Percentiles rank a stretch among this genome's conserved stretches.
Conservation (phyloP, 2,113 vertebrate genomes). For the Hypocryptadius cinnamomeus region DNA sequence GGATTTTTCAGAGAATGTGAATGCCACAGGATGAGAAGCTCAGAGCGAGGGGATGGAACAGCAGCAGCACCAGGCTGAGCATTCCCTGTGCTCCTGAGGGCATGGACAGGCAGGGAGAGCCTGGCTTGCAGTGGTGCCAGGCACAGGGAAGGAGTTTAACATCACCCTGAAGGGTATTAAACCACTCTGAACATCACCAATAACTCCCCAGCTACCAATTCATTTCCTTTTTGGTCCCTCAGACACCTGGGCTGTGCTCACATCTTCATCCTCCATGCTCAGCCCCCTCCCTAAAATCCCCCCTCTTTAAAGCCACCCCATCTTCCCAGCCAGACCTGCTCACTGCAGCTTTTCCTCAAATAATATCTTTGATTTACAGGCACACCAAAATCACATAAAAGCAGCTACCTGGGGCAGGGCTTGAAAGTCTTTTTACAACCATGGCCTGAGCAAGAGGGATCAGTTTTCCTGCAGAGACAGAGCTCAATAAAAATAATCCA, state of each 20-base stretch:
- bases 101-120: not conserved
- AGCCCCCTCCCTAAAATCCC: not conserved
- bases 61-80: not conserved
- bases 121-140: fast-evolving
- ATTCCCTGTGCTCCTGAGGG: fast-evolving
- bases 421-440: not conserved
- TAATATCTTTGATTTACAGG: constrained; percentile 5
- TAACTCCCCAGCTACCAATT: not conserved
- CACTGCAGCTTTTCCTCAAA: not conserved
- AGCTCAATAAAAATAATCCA: constrained; percentile 6
- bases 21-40: not conserved
- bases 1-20: too few relatives aligned
- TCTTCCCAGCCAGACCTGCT: not conserved
- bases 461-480: not conserved
- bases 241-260: too few relatives aligned
- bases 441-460: not conserved
- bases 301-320: not conserved
- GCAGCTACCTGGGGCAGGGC: not conserved
- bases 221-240: not conserved
- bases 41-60: not conserved
- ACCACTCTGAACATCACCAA: not conserved
- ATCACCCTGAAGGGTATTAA: not conserved
- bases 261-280: not conserved
- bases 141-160: not conserved
- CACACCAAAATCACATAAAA: not conserved